Conservation (phyloP, 2,888 invertebrate species). For the Allolobophora icterica region DNA sequence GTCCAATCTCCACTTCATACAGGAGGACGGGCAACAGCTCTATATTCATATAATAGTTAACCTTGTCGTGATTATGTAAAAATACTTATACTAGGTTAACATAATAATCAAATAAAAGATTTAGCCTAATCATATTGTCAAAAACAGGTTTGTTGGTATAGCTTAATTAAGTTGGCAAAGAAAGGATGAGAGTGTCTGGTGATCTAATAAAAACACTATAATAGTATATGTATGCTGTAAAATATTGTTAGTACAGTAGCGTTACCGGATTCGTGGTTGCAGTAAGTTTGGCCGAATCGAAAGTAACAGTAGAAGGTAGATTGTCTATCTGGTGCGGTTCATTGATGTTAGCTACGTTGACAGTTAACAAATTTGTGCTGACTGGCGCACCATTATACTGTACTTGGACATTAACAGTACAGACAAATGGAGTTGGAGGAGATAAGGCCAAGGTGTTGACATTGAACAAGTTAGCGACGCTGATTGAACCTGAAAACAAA, state of each 20-base stretch:
- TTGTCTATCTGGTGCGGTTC: conserved; percentile 5
- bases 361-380: not conserved
- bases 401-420: not conserved
- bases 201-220: not conserved
- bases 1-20: too few relatives aligned
- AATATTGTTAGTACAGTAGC: not conserved
- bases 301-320: not conserved
- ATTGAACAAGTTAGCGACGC: not conserved
- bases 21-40: too few relatives aligned
- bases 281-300: not conserved
- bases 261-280: not conserved
- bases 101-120: too few relatives aligned
- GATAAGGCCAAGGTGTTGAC: not conserved
- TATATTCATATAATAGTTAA: too few relatives aligned
- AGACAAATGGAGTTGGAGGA: not conserved
- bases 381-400: not conserved
- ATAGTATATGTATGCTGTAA: not conserved
- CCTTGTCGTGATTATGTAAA: too few relatives aligned
- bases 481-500: conserved; percentile 7
- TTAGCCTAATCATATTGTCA: too few relatives aligned
- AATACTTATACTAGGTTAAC: too few relatives aligned
- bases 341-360: not conserved
- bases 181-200: too few relatives aligned
- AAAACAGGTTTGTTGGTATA: too few relatives aligned
- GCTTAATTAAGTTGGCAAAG: too few relatives aligned